Conservation (phyloP, 1,140 invertebrate genomes). For the Cyclargus thomasi region DNA sequence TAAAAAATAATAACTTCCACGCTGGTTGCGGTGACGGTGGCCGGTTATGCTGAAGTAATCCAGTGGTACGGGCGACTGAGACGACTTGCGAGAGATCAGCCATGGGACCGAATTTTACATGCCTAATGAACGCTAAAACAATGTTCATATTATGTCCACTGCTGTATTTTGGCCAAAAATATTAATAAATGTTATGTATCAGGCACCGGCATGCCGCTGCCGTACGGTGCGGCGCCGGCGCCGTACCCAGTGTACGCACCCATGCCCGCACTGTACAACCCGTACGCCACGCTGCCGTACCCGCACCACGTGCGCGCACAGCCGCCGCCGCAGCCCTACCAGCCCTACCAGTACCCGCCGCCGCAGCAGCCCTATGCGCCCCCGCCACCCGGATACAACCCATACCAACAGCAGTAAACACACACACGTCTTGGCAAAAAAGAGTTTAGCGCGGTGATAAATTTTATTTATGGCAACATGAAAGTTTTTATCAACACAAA, state of each 20-base stretch:
- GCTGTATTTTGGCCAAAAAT: too few species aligned
- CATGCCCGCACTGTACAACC: constrained; percentile 90
- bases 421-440: too few species aligned
- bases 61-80: too few species aligned
- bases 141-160: too few species aligned
- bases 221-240: constrained; percentile 79
- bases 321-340: constrained; percentile 47
- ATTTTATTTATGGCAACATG: too few species aligned
- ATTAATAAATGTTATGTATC: constrained; percentile 1
- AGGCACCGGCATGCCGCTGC: constrained; percentile 82
- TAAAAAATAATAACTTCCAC: too few species aligned
- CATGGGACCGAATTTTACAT: too few species aligned
- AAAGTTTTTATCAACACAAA: neutral
- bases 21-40: too few species aligned
- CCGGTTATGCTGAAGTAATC: too few species aligned
- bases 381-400: constrained; percentile 59
- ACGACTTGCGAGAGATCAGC: too few species aligned
- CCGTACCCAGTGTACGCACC: constrained; percentile 85
- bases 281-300: constrained; percentile 87
- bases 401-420: constrained; percentile 52
- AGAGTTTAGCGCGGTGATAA: too few species aligned
- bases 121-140: too few species aligned
- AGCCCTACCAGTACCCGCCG: constrained; percentile 55
- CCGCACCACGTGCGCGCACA: constrained; percentile 74
- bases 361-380: constrained; percentile 31